Conservation (phyloP, 1,140 invertebrate genomes). For the Rhopalosiphum maidis region DNA sequence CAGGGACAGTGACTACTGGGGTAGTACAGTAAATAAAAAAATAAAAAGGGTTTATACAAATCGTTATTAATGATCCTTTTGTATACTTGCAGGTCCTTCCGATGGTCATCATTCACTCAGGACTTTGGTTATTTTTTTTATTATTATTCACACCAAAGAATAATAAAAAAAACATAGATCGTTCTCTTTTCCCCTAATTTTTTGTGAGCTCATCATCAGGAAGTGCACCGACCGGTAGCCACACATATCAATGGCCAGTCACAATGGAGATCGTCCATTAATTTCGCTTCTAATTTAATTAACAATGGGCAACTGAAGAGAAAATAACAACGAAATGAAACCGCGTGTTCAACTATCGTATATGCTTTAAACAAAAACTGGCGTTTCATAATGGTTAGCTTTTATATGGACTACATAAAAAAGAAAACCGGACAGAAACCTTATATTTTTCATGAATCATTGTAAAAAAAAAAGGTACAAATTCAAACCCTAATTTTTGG, state of each 20-base stretch:
- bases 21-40: constrained; percentile 2
- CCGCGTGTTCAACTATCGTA: constrained; percentile 43
- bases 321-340: constrained; percentile 55
- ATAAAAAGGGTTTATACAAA: constrained; percentile 56
- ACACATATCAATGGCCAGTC: constrained; percentile 46
- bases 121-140: constrained; percentile 40
- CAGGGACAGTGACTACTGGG: constrained; percentile 35
- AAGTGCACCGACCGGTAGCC: constrained; percentile 26
- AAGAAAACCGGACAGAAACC: constrained; percentile 47
- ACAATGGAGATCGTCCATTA: constrained; percentile 55
- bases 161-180: constrained; percentile 45
- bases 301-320: constrained; percentile 51
- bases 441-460: constrained; percentile 56
- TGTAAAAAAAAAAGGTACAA: constrained; percentile 52
- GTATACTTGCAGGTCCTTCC: constrained; percentile 49
- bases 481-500: constrained; percentile 52
- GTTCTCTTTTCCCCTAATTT: constrained; percentile 41
- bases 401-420: constrained; percentile 48
- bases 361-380: constrained; percentile 48
- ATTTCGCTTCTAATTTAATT: constrained; percentile 55
- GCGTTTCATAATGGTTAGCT: constrained; percentile 27
- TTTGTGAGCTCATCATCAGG: constrained; percentile 51
- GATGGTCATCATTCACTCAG: constrained; percentile 57
- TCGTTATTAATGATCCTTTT: constrained; percentile 55
- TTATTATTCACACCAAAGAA: constrained; percentile 22